Percentiles rank a stretch among this genome's conserved stretches.
Conservation (phyloP, 2,888 invertebrate species). For the Polietes domitor region DNA sequence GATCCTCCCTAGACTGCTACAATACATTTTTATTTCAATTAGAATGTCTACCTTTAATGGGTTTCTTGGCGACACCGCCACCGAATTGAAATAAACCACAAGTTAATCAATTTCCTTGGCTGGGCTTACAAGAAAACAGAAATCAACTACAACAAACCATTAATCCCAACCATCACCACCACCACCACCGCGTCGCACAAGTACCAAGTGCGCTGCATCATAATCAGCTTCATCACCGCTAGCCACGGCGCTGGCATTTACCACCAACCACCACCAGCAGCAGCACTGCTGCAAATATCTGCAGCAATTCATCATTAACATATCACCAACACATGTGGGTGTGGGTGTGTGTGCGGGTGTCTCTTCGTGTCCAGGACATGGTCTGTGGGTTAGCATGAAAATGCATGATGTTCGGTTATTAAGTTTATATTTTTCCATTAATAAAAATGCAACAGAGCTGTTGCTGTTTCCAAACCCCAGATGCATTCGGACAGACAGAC, state of each 20-base stretch:
- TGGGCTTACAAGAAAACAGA: too few relatives aligned
- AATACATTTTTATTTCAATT: too few relatives aligned
- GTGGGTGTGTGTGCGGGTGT: not conserved
- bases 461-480: not conserved
- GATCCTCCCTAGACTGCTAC: too few relatives aligned
- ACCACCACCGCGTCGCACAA: too few relatives aligned
- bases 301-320: not conserved
- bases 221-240: not conserved
- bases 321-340: not conserved
- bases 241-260: not conserved
- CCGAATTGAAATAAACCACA: too few relatives aligned
- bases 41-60: too few relatives aligned
- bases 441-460: slow-evolving; percentile 2
- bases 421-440: slow-evolving; percentile 1
- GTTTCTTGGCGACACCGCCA: too few relatives aligned
- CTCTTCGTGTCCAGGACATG: not conserved
- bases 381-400: not conserved
- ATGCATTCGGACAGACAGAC: not conserved
- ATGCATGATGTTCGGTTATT: slow-evolving; percentile 1
- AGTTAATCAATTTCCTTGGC: too few relatives aligned
- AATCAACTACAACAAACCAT: too few relatives aligned
- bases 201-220: too few relatives aligned
- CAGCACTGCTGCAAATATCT: not conserved
- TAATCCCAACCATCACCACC: too few relatives aligned
- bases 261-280: not conserved